Evolutionary conservation across 2,113 vertebrate species (phyloP).

Genomic region (Picathartes gymnocephalus): DNA sequence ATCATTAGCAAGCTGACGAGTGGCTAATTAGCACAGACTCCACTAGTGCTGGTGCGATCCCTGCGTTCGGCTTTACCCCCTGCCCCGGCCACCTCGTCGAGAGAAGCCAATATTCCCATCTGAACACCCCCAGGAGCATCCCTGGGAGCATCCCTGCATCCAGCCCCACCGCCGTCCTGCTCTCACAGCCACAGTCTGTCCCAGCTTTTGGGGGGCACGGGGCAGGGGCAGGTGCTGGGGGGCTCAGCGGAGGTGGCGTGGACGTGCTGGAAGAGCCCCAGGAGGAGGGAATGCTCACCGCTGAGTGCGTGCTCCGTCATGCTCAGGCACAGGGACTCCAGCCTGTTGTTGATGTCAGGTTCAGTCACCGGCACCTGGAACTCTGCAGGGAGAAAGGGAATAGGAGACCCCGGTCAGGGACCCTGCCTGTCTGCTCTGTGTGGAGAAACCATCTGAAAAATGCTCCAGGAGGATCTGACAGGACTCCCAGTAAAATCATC

Average conservation of each 20-base stretch:
- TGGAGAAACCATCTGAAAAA: not conserved
- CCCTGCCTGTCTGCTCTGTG: not conserved
- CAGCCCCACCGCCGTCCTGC: not conserved
- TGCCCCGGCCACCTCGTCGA: not conserved
- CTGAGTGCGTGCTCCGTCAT: slow-evolving; percentile 98
- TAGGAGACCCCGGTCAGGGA: not conserved
- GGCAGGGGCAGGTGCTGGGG: slow-evolving; percentile 10
- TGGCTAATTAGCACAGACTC: slow-evolving; percentile 19
- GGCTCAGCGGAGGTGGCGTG: not conserved
- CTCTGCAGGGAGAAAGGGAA: slow-evolving; percentile 74
- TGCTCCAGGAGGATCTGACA: not conserved
- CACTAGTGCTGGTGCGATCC: not conserved
- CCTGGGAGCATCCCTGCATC: not conserved
- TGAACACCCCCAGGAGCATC: not conserved
- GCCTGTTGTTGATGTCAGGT: slow-evolving; percentile 98
- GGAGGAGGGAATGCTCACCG: slow-evolving; percentile 74
- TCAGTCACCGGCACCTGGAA: slow-evolving; percentile 92
- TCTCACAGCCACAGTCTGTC: slow-evolving; percentile 51
- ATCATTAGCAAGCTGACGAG: slow-evolving; percentile 41
- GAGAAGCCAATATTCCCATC: not conserved
- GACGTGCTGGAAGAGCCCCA: slow-evolving; percentile 22
- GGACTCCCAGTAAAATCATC: not conserved
- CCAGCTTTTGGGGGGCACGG: slow-evolving; percentile 19
- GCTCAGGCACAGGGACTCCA: slow-evolving; percentile 98
- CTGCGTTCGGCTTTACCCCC: not conserved